Evolutionary conservation across 2,113 vertebrate genomes (phyloP).

Genomic region (Glareola pratincola): DNA sequence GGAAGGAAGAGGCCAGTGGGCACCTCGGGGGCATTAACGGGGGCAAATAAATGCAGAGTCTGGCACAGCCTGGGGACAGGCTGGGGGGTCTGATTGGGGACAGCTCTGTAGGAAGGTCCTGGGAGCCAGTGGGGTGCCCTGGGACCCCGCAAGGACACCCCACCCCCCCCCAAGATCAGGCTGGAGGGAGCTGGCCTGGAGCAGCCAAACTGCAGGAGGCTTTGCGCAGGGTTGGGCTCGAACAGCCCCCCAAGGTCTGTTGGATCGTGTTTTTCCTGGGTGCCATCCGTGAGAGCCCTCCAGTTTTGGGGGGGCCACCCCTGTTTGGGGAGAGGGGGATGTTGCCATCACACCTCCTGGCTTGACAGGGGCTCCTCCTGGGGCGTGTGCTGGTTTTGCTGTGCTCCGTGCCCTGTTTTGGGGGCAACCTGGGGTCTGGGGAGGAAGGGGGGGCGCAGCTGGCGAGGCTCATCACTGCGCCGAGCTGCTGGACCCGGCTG

Average conservation of each 20-base stretch:
- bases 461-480: not conserved
- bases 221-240: rapidly evolving
- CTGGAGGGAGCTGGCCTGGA: not conserved
- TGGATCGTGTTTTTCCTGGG: not conserved
- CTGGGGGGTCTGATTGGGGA: not conserved
- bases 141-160: not conserved
- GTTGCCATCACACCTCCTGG: rapidly evolving
- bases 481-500: rapidly evolving
- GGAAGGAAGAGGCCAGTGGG: not conserved
- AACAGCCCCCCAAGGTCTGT: rapidly evolving
- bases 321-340: rapidly evolving
- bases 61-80: not conserved
- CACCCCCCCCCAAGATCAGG: not conserved
- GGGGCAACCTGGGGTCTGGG: rapidly evolving
- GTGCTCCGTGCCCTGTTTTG: rapidly evolving
- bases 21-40: not conserved
- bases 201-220: not conserved
- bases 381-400: rapidly evolving
- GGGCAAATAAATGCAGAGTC: not conserved
- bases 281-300: not conserved
- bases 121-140: not conserved
- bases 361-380: rapidly evolving
- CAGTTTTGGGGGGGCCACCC: not conserved
- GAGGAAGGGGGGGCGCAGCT: rapidly evolving
- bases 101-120: rapidly evolving